A percentile compares a stretch with the other conserved stretches of the same genome.
Evolutionary conservation across 2,113 vertebrate species (phyloP).

Genomic region (Lophotis ruficrista): DNA sequence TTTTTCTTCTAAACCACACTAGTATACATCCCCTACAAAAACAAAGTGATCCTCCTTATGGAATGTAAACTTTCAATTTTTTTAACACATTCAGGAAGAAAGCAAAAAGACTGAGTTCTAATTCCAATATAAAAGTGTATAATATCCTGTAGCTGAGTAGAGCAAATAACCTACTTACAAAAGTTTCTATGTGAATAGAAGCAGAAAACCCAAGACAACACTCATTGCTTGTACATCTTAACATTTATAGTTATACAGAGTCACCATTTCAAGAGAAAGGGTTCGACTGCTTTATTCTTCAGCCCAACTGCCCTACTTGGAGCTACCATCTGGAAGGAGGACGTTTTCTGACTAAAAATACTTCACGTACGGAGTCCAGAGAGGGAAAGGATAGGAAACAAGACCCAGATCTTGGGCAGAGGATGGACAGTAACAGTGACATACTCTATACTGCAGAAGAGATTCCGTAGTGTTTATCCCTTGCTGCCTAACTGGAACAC

Average conservation of each 20-base stretch:
- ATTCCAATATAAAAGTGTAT: background rate
- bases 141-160: background rate
- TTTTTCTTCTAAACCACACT: background rate
- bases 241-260: background rate
- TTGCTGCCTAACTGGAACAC: background rate
- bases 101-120: background rate
- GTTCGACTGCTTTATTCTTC: background rate
- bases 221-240: background rate
- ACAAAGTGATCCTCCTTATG: background rate
- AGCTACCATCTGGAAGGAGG: slow-evolving; percentile 1
- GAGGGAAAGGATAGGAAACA: background rate
- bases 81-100: background rate
- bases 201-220: background rate
- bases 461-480: background rate
- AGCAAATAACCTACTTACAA: background rate
- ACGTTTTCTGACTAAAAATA: background rate
- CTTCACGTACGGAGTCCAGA: background rate
- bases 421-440: background rate
- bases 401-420: background rate
- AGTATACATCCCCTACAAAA: background rate
- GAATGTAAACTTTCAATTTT: background rate
- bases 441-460: background rate
- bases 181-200: background rate
- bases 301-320: slow-evolving; percentile 9
- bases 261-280: background rate